A percentile compares a stretch with the other conserved stretches of the same genome.
Conservation (phyloP, 2,797 vertebrate genomes). For the Miichthys miiuy region DNA sequence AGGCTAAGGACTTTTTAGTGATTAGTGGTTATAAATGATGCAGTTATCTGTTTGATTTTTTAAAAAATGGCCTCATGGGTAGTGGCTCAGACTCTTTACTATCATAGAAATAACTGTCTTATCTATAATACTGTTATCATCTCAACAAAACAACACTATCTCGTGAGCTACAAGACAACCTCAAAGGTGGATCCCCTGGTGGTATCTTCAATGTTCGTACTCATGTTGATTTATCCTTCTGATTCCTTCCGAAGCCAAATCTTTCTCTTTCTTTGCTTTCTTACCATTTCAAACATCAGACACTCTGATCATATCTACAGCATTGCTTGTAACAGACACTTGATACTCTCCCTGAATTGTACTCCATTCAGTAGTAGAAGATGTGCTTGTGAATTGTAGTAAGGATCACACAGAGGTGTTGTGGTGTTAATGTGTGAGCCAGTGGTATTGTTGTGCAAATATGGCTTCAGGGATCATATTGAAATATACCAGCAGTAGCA, state of each 20-base stretch:
- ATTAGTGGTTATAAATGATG: background rate
- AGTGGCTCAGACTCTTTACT: background rate
- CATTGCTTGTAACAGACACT: conserved; percentile 8
- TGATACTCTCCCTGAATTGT: conserved; percentile 14
- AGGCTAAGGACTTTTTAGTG: background rate
- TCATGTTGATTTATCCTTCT: background rate
- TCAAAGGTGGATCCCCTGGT: background rate
- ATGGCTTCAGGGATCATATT: conserved; percentile 22
- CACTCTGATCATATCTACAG: background rate
- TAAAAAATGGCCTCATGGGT: background rate
- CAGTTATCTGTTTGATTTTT: background rate
- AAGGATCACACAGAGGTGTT: conserved; percentile 8
- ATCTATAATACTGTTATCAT: background rate
- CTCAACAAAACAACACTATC: background rate
- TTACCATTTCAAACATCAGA: conserved; percentile 1
- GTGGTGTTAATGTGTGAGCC: background rate
- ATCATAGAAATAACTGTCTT: background rate
- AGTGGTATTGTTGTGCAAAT: conserved; percentile 13
- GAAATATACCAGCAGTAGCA: conserved; percentile 48
- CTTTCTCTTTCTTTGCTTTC: background rate
- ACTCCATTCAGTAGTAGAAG: background rate
- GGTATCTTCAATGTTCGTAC: background rate
- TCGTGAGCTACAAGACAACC: background rate
- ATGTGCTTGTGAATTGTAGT: conserved; percentile 16
- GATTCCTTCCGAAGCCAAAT: background rate